Base-by-base conservation (phyloP, 2,797 vertebrate genomes). In the Platyrinchus mystaceus region DNA sequence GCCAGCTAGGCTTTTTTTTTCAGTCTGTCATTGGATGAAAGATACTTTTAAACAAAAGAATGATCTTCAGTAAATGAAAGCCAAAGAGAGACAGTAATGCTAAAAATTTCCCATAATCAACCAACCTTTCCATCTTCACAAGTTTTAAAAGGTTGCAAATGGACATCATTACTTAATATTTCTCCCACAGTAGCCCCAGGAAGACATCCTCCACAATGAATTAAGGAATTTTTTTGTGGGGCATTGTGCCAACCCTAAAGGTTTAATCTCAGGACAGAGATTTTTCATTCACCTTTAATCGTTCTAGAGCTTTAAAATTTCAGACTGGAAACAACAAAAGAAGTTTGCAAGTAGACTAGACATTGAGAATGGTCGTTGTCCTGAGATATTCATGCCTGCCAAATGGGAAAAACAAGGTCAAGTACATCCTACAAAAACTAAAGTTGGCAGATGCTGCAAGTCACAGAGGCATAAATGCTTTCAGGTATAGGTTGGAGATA, bases 181-280 rank as follows among this genome's bases (percentile, higher is more conserved):
- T 83, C 7, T 74, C 22, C 56, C 0, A 0, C 5, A 24, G 18
- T 7, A 70, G n/a, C 20, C 30, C 16, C 32, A 59, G 27, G 10
- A 66, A 63, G 14, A 67, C 32, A n/a, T 39, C 39, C 8, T 80
- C 28, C 47, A 44, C 12, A 15, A 6, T 36, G 32, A 73, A 60
- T 44, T 27, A 18, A 26, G 26, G n/a, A 15, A 19, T 2, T 27
- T 80, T 80, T 82, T 77, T 46, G 24, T 66, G 20, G 85, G 18
- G 11, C 50, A 32, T 34, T 47, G 28, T 69, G 21, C 23, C 62
- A 80, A 17, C 1, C 1, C 17, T 69, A 67, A 49, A 84, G 7
- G 7, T 64, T 3, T 75, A 19, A 79, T 19, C 47, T 73, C 44
- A 50, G 27, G 52, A 56, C 30, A 71, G 43, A 59, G 39, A 14